Evolutionary conservation across 2,888 invertebrate genomes (phyloP), one percentile per base, ranked within the genome.

Genomic region (Oligia latruncula): DNA sequence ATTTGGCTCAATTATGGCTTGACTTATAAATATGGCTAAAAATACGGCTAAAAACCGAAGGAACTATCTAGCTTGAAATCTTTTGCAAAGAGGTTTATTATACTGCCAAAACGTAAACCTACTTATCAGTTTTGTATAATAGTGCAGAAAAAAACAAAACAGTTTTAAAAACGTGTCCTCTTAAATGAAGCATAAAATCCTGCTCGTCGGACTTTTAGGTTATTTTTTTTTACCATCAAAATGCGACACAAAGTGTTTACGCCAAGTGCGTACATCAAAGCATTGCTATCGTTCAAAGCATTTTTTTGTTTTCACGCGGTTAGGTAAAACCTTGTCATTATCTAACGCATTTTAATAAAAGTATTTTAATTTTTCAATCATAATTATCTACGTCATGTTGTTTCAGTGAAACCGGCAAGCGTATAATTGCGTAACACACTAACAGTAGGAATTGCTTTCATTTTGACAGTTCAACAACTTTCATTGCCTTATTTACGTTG

Each of bases 241-340:
- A 49, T n/a, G 15, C 15, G 49, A 9, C 55, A 52, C 49, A 52
- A 60, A 60, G 20, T 76, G 17, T 62, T 68, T 68, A 62, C 13
- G 43, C n/a, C n/a, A 79, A 60, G 43, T 79, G 67, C 40, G 68
- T 55, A 55, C n/a, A 29, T 74, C 75, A 79, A 81, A 81, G 64
- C 46, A 23, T 55, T 55, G 52, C 13, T 46, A 1, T 58, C 29
- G 55, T 23, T 70, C 29, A 64, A 62, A 79, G 67, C 58, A 52
- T 49, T 49, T 46, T 46, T 71, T 65, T 43, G 15, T 20, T 68
- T 52, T 46, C 13, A 23, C 20, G 23, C 46, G 6, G 8, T 49
- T 40, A 35, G 9, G 2, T 82, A n/a, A 43, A 74, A 35, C 8
- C 43, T 2, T 35, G 15, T 55, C n/a, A 55, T 20, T 60, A 0